These are phyloP conservation scores for Enteromius viviparus DNA, from an alignment of 2,797 vertebrate species.

Conservation along the genomic window DNA sequence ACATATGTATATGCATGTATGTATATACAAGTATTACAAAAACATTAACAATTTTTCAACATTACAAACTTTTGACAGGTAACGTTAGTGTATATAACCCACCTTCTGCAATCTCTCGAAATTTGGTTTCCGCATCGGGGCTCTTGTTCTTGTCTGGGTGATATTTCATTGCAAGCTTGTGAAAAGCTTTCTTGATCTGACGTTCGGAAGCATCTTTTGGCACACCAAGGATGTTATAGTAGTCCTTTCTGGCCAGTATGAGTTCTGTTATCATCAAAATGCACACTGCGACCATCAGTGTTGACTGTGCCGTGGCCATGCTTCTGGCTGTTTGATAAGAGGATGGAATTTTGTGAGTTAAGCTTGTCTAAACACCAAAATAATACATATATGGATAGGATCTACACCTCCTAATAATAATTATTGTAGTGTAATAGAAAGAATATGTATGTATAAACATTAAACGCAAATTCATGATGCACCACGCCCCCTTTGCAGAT, in stretches of 20 bases:
- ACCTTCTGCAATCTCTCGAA: conserved; percentile 96
- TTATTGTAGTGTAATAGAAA: background rate
- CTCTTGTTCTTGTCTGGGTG: conserved; percentile 97
- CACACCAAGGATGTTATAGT: conserved; percentile 92
- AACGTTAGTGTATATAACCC: conserved; percentile 39
- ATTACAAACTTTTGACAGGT: background rate
- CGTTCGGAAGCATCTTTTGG: conserved; percentile 90
- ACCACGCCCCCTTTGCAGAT: background rate
- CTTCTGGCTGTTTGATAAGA: conserved; percentile 56
- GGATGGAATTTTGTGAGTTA: background rate
- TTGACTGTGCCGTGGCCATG: conserved; percentile 88
- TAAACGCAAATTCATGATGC: background rate
- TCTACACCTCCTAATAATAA: background rate
- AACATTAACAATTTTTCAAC: background rate
- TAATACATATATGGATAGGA: background rate
- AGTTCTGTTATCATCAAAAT: conserved; percentile 93
- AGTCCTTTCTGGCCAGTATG: conserved; percentile 91
- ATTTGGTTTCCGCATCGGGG: conserved; percentile 91
- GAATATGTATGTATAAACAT: background rate
- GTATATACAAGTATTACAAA: background rate
- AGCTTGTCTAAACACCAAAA: background rate
- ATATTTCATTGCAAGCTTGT: conserved; percentile 94
- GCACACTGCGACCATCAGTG: conserved; percentile 87
- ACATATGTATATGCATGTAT: too few relatives aligned
- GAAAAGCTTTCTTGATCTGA: conserved; percentile 97